Evolutionary conservation across 2,113 vertebrate species (phyloP).

Genomic region (Morphnarchus princeps): DNA sequence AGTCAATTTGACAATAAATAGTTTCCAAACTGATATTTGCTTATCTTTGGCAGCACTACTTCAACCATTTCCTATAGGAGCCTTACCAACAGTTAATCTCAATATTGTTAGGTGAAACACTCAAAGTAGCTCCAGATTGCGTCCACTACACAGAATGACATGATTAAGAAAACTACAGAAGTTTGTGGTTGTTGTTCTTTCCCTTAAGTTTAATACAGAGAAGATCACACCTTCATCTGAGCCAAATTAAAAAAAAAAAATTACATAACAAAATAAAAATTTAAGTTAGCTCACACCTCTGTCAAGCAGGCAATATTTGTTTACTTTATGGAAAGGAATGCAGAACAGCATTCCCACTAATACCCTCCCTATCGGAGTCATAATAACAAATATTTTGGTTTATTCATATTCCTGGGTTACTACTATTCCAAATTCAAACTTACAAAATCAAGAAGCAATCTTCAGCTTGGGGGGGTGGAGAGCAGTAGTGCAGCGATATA

Average conservation of each 20-base stretch:
- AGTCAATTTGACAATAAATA: background rate
- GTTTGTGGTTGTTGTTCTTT: background rate
- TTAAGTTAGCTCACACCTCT: background rate
- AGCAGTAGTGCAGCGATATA: background rate
- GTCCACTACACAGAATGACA: background rate
- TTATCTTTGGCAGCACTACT: background rate
- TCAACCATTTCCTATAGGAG: background rate
- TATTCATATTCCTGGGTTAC: background rate
- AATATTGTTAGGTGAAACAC: background rate
- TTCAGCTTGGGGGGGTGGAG: background rate
- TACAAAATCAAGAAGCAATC: background rate
- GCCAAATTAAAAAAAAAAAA: background rate
- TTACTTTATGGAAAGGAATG: background rate
- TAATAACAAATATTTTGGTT: background rate
- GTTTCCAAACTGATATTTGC: background rate
- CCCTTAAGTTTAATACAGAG: background rate
- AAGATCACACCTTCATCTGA: background rate
- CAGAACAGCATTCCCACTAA: background rate
- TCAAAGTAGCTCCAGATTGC: background rate
- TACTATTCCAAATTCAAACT: background rate
- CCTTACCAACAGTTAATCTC: background rate
- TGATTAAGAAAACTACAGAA: background rate
- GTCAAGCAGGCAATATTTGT: background rate
- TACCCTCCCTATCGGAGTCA: background rate
- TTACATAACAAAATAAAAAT: background rate